Conservation (phyloP, 2,888 invertebrate genomes). For the Chaitophorus viminalis region DNA sequence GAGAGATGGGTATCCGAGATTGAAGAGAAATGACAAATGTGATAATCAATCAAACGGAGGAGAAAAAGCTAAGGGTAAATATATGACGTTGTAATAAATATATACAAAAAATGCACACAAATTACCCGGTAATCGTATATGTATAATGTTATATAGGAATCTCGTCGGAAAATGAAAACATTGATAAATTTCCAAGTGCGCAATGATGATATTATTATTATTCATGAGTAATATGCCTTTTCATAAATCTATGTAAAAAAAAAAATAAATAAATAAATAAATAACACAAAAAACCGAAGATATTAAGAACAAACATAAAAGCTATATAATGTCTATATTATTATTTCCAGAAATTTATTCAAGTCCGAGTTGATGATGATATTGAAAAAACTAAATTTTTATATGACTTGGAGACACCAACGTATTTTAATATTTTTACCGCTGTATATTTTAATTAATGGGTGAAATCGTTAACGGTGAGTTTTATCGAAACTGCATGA, state of each 20-base stretch:
- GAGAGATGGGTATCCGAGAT: slow-evolving; percentile 27
- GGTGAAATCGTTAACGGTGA: not conserved
- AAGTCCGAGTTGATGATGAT: not conserved
- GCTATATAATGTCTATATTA: too few relatives aligned
- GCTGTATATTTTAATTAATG: not conserved
- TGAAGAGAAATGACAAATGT: slow-evolving; percentile 48
- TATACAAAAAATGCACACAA: slow-evolving; percentile 12
- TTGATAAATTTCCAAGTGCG: slow-evolving; percentile 21
- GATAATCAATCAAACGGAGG: slow-evolving; percentile 47
- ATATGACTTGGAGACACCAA: not conserved
- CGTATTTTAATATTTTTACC: not conserved
- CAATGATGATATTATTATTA: not conserved
- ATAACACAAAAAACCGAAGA: not conserved
- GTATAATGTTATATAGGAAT: not conserved
- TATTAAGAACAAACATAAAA: not conserved
- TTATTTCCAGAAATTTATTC: not conserved
- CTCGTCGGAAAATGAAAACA: slow-evolving; percentile 2
- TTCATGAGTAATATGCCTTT: not conserved
- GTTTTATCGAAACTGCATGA: not conserved
- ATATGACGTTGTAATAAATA: slow-evolving; percentile 31
- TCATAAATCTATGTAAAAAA: not conserved
- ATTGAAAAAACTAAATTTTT: too few relatives aligned
- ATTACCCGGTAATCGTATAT: slow-evolving; percentile 37
- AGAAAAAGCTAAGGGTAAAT: not conserved
- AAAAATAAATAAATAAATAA: not conserved